phyloP scores from a whole-genome alignment of 2,797 vertebrate species.

The Hozukius guyotensis region DNA sequence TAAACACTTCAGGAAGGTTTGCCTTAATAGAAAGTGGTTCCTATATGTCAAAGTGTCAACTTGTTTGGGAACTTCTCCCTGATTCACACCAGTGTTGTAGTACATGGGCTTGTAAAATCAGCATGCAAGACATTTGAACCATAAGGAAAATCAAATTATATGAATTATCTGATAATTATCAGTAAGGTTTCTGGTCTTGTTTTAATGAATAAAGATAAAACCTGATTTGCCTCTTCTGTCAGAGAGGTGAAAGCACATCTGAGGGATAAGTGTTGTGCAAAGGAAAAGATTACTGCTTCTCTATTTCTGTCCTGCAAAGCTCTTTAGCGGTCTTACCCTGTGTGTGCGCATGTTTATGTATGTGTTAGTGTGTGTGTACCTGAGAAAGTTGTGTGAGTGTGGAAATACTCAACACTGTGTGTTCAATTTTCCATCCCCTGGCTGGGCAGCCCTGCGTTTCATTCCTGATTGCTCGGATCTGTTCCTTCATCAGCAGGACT shows the following conservation, averaged over 20 bases:
- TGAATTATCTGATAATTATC: background rate
- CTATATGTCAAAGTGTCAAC: background rate
- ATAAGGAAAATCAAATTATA: background rate
- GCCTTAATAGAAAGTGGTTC: background rate
- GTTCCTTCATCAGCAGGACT: constrained; percentile 23
- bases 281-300: constrained; percentile 79
- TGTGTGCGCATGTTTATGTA: background rate
- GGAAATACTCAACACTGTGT: constrained; percentile 28
- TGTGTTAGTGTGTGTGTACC: constrained; percentile 17
- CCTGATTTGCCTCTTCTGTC: background rate
- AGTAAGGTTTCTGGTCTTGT: background rate
- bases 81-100: background rate
- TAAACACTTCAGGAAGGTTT: background rate
- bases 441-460: constrained; percentile 1
- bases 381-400: constrained; percentile 15
- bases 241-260: constrained; percentile 45
- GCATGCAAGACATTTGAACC: background rate
- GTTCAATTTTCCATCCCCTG: constrained; percentile 10
- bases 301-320: constrained; percentile 85
- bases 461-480: constrained; percentile 20
- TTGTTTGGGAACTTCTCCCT: background rate
- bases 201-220: background rate
- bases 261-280: constrained; percentile 71
- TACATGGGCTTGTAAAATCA: background rate
- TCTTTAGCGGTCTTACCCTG: constrained; percentile 78